Conservation (phyloP, 2,797 vertebrate species). For the Ctenopoma multispine region DNA sequence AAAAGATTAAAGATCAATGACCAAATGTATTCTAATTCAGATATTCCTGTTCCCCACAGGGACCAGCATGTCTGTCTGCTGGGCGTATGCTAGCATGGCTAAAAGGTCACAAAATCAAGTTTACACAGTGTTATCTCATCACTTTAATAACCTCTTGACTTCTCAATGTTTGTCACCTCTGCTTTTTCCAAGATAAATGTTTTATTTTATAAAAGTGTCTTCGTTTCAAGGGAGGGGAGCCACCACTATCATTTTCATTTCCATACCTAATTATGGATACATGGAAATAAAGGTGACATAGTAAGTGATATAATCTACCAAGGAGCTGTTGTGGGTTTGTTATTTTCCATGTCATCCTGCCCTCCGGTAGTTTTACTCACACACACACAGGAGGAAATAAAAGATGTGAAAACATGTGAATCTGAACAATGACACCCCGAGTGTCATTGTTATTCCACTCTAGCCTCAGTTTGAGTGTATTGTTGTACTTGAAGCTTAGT, state of each 20-base stretch:
- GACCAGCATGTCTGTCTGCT: too few species aligned
- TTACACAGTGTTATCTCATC: too few species aligned
- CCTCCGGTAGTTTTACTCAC: not conserved
- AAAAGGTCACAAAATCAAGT: not conserved
- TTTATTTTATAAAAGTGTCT: not conserved
- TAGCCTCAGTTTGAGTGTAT: constrained; percentile 62
- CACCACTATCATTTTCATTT: too few species aligned
- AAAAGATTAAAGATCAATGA: not conserved
- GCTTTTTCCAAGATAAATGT: not conserved
- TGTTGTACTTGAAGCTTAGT: constrained; percentile 70
- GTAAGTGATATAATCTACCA: not conserved
- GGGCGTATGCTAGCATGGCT: not conserved
- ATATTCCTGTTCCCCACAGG: too few species aligned
- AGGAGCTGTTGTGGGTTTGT: not conserved
- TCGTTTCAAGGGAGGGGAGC: not conserved
- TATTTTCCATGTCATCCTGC: not conserved
- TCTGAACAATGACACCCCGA: constrained; percentile 36
- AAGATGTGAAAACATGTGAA: constrained; percentile 38
- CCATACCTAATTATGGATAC: not conserved
- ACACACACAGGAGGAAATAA: not conserved
- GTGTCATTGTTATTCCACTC: constrained; percentile 69
- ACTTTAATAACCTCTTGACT: not conserved
- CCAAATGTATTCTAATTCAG: not conserved
- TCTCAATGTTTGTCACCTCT: not conserved
- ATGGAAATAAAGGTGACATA: too few species aligned